phyloP scores from a whole-genome alignment of 2,113 vertebrate species.

The Eubucco bourcierii region DNA sequence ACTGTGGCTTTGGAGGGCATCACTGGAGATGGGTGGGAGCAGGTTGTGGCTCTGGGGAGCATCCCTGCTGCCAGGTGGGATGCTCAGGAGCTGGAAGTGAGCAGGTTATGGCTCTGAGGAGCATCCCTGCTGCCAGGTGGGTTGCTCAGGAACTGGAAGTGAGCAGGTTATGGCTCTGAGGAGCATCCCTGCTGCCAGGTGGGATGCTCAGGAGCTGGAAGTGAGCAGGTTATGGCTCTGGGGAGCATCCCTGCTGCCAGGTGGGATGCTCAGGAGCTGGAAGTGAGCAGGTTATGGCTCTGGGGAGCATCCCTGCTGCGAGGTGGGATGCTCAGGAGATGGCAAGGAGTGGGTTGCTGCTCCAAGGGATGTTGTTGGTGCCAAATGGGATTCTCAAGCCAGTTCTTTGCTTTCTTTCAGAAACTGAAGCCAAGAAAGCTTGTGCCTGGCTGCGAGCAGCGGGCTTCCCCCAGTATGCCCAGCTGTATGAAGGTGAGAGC shows the following conservation, averaged over 20 bases:
- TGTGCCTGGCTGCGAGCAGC: constrained; percentile 87
- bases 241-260: rapidly evolving
- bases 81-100: neutral
- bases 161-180: rapidly evolving
- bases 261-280: rapidly evolving
- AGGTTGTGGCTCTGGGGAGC: rapidly evolving
- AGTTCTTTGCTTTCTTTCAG: constrained; percentile 69
- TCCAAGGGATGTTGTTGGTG: rapidly evolving
- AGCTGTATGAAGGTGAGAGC: constrained; percentile 87
- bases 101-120: rapidly evolving
- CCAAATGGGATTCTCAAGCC: neutral
- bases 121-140: rapidly evolving
- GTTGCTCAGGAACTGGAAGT: rapidly evolving
- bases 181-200: rapidly evolving
- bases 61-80: rapidly evolving
- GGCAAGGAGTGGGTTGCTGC: rapidly evolving
- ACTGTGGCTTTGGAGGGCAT: rapidly evolving
- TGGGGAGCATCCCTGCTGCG: rapidly evolving
- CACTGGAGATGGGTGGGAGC: rapidly evolving
- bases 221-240: rapidly evolving
- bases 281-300: rapidly evolving
- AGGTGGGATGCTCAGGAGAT: rapidly evolving
- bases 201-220: rapidly evolving
- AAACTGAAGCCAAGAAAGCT: constrained; percentile 83
- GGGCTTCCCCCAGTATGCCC: constrained; percentile 89